Conservation (phyloP, 2,888 invertebrate genomes). For the Gasteruption jaculator region DNA sequence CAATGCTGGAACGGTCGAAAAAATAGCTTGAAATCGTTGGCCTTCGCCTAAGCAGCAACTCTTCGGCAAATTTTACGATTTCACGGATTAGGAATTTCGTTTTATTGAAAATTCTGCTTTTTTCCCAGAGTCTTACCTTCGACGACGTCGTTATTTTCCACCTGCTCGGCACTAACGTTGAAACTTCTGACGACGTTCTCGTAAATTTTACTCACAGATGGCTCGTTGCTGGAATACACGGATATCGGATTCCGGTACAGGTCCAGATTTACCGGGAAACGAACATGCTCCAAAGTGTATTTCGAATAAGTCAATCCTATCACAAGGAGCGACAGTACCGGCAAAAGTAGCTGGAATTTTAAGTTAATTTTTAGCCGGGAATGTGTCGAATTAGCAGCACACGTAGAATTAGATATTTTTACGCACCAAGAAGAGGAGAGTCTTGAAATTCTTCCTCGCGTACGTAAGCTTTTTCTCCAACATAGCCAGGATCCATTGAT, state of each 20-base stretch:
- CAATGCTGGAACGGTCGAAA: slow-evolving; percentile 52
- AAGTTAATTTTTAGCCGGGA: too few relatives aligned
- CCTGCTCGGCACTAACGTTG: slow-evolving; percentile 23
- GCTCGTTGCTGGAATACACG: slow-evolving; percentile 33
- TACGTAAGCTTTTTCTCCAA: slow-evolving; percentile 45
- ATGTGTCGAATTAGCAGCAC: too few relatives aligned
- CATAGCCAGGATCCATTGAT: slow-evolving; percentile 43
- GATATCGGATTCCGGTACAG: slow-evolving; percentile 37
- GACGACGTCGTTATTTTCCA: too few relatives aligned
- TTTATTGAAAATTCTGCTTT: too few relatives aligned
- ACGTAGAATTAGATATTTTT: too few relatives aligned
- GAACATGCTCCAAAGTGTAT: slow-evolving; percentile 23
- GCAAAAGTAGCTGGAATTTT: slow-evolving; percentile 40
- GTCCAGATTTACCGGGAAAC: slow-evolving; percentile 42
- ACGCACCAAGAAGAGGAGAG: slow-evolving; percentile 31
- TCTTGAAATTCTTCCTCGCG: slow-evolving; percentile 38
- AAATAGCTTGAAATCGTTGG: too few relatives aligned
- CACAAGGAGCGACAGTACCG: slow-evolving; percentile 38
- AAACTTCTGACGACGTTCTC: slow-evolving; percentile 24
- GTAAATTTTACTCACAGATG: slow-evolving; percentile 27
- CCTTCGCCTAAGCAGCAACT: too few relatives aligned
- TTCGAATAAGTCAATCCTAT: slow-evolving; percentile 39
- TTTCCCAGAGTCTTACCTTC: too few relatives aligned
- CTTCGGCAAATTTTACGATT: slow-evolving; percentile 9
- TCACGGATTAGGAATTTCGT: background rate